phyloP scores from a whole-genome alignment of 1,140 invertebrate species.

The Daktulosphaira vitifoliae region DNA sequence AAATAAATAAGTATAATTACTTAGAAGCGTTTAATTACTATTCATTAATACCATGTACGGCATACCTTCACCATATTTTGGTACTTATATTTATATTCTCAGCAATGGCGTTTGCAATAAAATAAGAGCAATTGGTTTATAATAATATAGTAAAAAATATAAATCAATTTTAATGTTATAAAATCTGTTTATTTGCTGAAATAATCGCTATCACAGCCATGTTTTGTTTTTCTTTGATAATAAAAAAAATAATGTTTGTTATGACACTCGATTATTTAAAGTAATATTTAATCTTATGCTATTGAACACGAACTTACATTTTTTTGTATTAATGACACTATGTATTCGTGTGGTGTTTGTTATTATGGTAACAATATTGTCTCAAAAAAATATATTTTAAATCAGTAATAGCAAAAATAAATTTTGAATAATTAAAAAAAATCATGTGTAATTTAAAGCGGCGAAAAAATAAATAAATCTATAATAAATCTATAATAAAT shows the following conservation, averaged over 20 bases:
- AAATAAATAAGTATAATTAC: too few relatives aligned
- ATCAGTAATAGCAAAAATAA: too few relatives aligned
- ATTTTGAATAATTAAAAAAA: neutral
- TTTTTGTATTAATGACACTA: conserved; percentile 12
- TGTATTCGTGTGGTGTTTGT: conserved; percentile 17
- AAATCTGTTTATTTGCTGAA: conserved; percentile 32
- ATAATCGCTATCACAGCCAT: conserved; percentile 31
- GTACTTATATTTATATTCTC: too few relatives aligned
- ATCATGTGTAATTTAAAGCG: conserved; percentile 13
- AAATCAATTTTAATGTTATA: conserved; percentile 4
- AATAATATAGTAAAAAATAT: too few relatives aligned
- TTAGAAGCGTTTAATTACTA: too few relatives aligned
- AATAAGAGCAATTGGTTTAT: too few relatives aligned
- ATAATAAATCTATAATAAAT: conserved; percentile 31
- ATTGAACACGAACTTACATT: conserved; percentile 32
- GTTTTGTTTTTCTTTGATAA: conserved; percentile 26
- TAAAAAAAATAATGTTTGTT: conserved; percentile 9
- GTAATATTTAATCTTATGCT: conserved; percentile 17
- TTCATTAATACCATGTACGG: too few relatives aligned
- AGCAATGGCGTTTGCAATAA: too few relatives aligned
- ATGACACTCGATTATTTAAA: conserved; percentile 25
- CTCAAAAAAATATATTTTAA: conserved; percentile 7
- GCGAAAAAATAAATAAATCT: conserved; percentile 15
- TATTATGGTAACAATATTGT: conserved; percentile 29
- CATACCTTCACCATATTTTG: too few relatives aligned